Evolutionary conservation across 1,140 invertebrate genomes (phyloP), one percentile per base, ranked within the genome.

Genomic region (Brachionus manjavacas): DNA sequence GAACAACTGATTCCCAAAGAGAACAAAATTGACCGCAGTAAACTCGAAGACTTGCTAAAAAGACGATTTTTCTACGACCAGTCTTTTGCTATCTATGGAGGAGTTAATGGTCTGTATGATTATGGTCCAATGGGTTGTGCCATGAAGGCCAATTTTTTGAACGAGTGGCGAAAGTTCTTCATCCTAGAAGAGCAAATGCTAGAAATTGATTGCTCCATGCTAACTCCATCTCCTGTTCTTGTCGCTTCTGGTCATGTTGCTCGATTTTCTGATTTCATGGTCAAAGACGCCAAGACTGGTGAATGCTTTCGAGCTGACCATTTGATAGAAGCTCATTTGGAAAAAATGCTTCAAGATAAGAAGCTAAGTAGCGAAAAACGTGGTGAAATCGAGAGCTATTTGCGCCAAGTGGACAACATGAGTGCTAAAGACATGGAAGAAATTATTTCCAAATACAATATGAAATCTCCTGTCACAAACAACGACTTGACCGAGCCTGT

Each of bases 91-190:
- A 99, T 99, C 88, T 99, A 99, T 91, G 98, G 98, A 87, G 98
- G 91, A 88, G 90, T 93, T 39, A 91, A 92, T 88, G 93, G 94
- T 1, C 94, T 96, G 86, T 99, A 95, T 91, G 98, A 99, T 91
- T 99, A 97, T 90, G 97, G 97, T 0, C 98, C 98, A 6, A 98
- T 99, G 96, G 98, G 98, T 3, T 99, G 97, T 92, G 95, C 96
- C 0, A 92, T 99, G 11, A 99, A 99, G 91, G 92, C 94, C 9
- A 99, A 99, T 89, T 92, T 99, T 86, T 90, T 99, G 9, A 93
- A 94, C 86, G 90, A 93, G 11, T 99, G 98, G 98, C 92, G 96
- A 85, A 96, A 94, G 85, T 96, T 96, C 89, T 99, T 99, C 89
- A 93, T 99, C 16, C 91, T 99, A 0, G 95, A 98, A 88, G 98